Base-by-base conservation (phyloP, 2,888 invertebrate genomes). In the Drepana falcataria region DNA sequence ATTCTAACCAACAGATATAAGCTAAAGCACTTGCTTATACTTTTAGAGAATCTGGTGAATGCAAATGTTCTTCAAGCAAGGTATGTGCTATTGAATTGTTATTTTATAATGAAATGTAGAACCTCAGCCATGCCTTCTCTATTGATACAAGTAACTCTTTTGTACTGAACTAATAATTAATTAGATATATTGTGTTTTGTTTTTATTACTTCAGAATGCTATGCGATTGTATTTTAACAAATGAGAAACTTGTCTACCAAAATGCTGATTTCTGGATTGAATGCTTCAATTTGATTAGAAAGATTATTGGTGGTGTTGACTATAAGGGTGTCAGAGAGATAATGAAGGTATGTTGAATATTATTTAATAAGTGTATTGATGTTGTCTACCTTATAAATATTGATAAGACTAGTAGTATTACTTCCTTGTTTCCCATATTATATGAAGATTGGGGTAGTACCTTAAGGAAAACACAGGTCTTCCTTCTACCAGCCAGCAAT, bases 281-380 rank as follows among this genome's bases (percentile, higher is more conserved):
- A 81, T 94, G 96, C 73, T 98, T 99, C 79, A 93, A 93, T 65
- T 90, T 98, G 3, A 95, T 99, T 54, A 93, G 95, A 65, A 94
- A 94, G 79, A 95, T 98, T 48, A 96, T 99, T 70, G 95, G 95
- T 47, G 95, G 96, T 56, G 98, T 98, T 1, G 98, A 98, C 83
- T 99, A 99, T 79, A 99, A 99, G 89, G 98, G 97, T 21, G 97
- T 97, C 0, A 89, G 97, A 65, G 97, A 97, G 91, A 96, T 97
- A 57, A 96, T 97, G 96, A 97, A 96, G 92, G 95, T 94, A 81
- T 73, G 73, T 68, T 21, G 52, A 35, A 53, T 1, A 52, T 51
- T 51, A 35, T 52, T 49, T 7, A 35, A 9, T 4, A 35, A 47
- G 34, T 48, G 21, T 7, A 48, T 4, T 35, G 53, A 40, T 21